A percentile compares a stretch with the other conserved stretches of the same genome.
phyloP scores from a whole-genome alignment of 2,797 vertebrate species.

The Busarellus nigricollis region DNA sequence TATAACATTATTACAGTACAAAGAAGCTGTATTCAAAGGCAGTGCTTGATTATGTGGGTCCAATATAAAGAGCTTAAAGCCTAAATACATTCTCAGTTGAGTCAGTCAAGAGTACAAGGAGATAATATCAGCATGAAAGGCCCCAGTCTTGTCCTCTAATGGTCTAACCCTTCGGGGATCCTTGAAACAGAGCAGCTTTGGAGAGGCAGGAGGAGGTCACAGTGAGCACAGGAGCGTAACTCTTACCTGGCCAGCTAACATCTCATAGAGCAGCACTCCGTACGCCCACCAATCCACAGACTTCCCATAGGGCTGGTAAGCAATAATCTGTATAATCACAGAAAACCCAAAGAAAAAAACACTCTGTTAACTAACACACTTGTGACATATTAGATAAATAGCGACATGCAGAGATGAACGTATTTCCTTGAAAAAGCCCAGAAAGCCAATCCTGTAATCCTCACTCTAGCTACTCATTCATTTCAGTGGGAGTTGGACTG shows the following conservation, averaged over 20 bases:
- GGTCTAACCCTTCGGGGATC: neutral
- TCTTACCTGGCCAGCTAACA: slow-evolving; percentile 95
- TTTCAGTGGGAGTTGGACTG: neutral
- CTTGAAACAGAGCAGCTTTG: neutral
- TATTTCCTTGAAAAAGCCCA: neutral
- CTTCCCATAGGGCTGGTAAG: slow-evolving; percentile 92
- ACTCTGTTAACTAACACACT: neutral
- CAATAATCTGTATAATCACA: slow-evolving; percentile 85
- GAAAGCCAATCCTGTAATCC: neutral
- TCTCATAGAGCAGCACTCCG: slow-evolving; percentile 94
- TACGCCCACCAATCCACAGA: slow-evolving; percentile 99
- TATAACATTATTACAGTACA: slow-evolving; percentile 43
- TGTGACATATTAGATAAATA: neutral
- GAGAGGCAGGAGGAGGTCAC: neutral
- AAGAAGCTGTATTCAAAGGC: slow-evolving; percentile 7
- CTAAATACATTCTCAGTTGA: slow-evolving; percentile 3
- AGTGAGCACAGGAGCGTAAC: rapidly evolving
- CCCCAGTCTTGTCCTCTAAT: neutral
- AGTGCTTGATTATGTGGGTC: slow-evolving; percentile 7
- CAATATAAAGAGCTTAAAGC: slow-evolving; percentile 41
- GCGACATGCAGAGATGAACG: neutral
- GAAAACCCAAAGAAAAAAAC: neutral
- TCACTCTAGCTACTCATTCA: neutral
- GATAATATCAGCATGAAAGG: neutral
- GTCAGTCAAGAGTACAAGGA: neutral